Conservation (phyloP, 2,888 invertebrate genomes). For the Hirtodrosophila duncani region DNA sequence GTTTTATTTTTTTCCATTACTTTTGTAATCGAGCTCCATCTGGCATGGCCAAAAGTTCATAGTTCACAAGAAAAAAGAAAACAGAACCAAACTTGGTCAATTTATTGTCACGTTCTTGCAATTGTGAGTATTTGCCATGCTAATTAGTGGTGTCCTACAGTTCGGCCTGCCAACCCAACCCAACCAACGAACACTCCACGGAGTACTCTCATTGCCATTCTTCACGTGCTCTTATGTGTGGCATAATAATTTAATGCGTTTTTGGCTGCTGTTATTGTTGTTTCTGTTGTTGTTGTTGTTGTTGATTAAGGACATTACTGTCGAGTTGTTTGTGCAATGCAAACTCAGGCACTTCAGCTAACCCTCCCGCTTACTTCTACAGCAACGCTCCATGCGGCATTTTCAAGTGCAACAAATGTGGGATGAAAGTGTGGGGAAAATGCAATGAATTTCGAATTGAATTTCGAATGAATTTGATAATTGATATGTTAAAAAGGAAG, state of each 20-base stretch:
- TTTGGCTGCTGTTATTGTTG: conserved; percentile 15
- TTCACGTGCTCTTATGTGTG: conserved; percentile 22
- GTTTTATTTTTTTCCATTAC: no score
- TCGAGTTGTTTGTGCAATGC: conserved; percentile 51
- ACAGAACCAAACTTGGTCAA: conserved; percentile 38
- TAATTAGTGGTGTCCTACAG: conserved; percentile 62
- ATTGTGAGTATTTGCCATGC: conserved; percentile 67
- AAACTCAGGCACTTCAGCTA: no score
- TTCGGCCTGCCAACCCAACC: no score
- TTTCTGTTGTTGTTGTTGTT: conserved; percentile 7
- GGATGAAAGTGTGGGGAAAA: no score
- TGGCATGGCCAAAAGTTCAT: conserved; percentile 12
- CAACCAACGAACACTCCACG: no score
- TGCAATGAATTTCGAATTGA: no score
- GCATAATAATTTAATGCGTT: conserved; percentile 63
- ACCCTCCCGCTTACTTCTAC: no score
- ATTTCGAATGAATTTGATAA: no score
- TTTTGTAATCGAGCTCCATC: neutral
- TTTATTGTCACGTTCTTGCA: conserved; percentile 61
- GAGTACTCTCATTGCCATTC: neutral
- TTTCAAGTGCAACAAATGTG: no score
- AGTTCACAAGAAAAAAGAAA: conserved; percentile 32
- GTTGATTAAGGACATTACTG: conserved; percentile 37
- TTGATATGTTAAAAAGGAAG: no score
- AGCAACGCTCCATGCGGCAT: no score